Evolutionary conservation across 2,113 vertebrate species (phyloP).

Genomic region (Xenopus laevis): DNA sequence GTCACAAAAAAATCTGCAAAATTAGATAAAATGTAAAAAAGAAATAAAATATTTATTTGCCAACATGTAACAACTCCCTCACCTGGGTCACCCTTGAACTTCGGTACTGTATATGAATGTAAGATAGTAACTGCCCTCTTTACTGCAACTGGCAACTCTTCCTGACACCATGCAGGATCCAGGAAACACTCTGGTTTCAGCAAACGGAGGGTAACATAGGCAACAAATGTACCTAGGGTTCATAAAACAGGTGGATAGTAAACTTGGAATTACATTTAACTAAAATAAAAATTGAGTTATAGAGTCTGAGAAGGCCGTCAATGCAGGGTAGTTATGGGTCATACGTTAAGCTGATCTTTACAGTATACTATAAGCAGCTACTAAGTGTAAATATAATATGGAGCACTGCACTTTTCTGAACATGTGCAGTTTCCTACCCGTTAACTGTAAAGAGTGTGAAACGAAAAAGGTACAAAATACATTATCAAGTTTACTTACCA

Average conservation of each 20-base stretch:
- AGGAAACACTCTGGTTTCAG: constrained; percentile 87
- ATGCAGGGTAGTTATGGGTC: background rate
- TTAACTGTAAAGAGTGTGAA: too few relatives aligned
- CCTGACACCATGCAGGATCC: constrained; percentile 86
- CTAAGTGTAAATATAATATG: too few relatives aligned
- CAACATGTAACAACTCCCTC: constrained; percentile 31
- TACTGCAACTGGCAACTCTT: constrained; percentile 79
- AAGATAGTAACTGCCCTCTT: constrained; percentile 76
- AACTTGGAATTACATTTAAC: background rate
- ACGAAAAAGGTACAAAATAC: too few relatives aligned
- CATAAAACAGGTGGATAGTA: constrained; percentile 12
- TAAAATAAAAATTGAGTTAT: too few relatives aligned
- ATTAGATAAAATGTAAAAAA: background rate
- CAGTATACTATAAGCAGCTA: too few relatives aligned
- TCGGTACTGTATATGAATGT: constrained; percentile 74
- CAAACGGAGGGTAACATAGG: constrained; percentile 87
- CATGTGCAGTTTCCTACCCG: too few relatives aligned
- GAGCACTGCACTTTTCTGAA: too few relatives aligned
- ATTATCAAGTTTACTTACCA: constrained; percentile 63
- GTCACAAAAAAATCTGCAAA: background rate
- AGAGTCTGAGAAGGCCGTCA: background rate
- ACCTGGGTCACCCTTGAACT: constrained; percentile 71
- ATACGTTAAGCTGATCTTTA: too few relatives aligned
- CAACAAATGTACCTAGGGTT: constrained; percentile 76
- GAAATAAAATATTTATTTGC: background rate